phyloP scores from a whole-genome alignment of 2,797 vertebrate genomes.

The Leuciscus waleckii region DNA sequence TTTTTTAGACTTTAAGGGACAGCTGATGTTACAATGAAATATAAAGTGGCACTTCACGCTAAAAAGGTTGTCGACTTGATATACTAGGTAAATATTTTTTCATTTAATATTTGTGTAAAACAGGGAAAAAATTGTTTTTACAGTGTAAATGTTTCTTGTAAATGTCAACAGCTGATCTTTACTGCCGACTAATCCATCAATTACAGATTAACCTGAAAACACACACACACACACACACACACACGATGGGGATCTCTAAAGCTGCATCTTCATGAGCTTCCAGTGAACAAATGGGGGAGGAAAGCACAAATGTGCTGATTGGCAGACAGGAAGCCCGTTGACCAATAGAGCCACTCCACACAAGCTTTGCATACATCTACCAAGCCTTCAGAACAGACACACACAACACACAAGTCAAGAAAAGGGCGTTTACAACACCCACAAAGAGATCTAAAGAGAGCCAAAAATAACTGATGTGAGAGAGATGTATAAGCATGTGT shows the following conservation, averaged over 20 bases:
- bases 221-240: background rate
- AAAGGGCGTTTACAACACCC: background rate
- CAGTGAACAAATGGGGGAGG: background rate
- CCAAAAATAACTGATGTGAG: conserved; percentile 11
- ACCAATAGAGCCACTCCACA: conserved; percentile 8
- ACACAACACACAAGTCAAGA: background rate
- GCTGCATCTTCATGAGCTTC: conserved; percentile 13
- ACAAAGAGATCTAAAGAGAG: background rate
- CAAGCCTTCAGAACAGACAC: background rate
- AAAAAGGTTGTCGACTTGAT: background rate
- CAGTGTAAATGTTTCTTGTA: conserved; percentile 23
- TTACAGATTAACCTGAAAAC: conserved; percentile 58
- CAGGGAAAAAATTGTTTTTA: background rate
- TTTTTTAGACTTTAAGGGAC: background rate
- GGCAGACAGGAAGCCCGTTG: background rate
- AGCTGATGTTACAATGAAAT: background rate
- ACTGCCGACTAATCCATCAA: conserved; percentile 39
- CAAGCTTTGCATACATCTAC: conserved; percentile 4
- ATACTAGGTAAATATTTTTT: background rate
- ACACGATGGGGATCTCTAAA: background rate
- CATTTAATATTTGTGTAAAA: background rate
- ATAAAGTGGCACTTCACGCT: background rate
- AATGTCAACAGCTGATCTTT: conserved; percentile 41
- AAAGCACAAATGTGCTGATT: background rate
- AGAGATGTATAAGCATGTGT: background rate